phyloP scores from a whole-genome alignment of 2,113 vertebrate species.

The Eleginops maclovinus region DNA sequence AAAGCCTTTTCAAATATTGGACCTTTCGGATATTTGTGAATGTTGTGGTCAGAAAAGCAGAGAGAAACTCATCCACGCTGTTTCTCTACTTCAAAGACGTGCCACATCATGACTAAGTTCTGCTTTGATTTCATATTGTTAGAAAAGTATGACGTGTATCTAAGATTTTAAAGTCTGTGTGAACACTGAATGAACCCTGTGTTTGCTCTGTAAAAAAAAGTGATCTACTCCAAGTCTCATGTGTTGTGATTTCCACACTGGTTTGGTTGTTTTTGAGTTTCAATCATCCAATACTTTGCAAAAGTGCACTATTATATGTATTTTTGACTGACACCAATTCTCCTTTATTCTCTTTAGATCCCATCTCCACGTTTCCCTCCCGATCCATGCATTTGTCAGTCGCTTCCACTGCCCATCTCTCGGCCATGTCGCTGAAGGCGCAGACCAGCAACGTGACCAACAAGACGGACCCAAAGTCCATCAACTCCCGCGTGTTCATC shows the following conservation, averaged over 20 bases:
- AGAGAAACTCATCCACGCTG: neutral
- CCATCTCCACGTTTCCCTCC: constrained; percentile 7
- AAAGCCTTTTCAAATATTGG: neutral
- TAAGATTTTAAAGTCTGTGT: neutral
- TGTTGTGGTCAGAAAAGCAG: neutral
- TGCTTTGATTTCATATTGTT: neutral
- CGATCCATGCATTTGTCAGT: constrained; percentile 13
- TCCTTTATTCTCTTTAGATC: constrained; percentile 18
- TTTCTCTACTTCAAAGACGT: neutral
- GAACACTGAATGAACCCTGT: neutral
- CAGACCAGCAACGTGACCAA: constrained; percentile 97
- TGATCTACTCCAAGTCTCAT: no score
- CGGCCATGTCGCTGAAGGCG: constrained; percentile 92
- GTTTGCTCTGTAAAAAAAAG: neutral
- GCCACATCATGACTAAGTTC: neutral
- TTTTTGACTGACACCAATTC: neutral
- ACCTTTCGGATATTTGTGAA: neutral
- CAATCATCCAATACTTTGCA: neutral
- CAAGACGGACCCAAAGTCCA: constrained; percentile 96
- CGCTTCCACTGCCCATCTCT: neutral
- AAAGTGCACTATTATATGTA: neutral
- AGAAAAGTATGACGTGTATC: neutral
- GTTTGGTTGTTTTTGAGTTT: neutral
- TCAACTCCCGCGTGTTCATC: constrained; percentile 96
- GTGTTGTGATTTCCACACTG: neutral